These are phyloP conservation scores for Phyto melanocephala DNA, from an alignment of 2,888 invertebrate species.

Conservation along the genomic window DNA sequence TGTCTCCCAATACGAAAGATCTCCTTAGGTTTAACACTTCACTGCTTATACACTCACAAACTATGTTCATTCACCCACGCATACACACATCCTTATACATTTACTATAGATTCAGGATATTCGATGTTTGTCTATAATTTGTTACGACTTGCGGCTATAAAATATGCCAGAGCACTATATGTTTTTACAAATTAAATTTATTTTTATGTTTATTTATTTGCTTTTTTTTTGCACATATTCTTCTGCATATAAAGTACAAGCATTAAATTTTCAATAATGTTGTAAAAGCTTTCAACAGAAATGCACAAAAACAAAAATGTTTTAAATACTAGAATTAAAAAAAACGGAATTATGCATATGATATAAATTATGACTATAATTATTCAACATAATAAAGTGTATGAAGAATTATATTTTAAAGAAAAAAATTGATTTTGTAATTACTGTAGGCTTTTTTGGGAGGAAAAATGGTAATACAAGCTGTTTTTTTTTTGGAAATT, in stretches of 20 bases:
- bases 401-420: background rate
- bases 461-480: too few species aligned
- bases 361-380: slow-evolving; percentile 37
- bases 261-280: slow-evolving; percentile 51
- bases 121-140: slow-evolving; percentile 65
- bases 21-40: background rate
- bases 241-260: slow-evolving; percentile 25
- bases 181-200: slow-evolving; percentile 64
- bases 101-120: slow-evolving; percentile 42
- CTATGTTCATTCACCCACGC: background rate
- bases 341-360: background rate
- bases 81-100: background rate
- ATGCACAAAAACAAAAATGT: slow-evolving; percentile 3
- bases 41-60: background rate
- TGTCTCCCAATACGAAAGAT: too few species aligned
- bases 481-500: too few species aligned
- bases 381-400: background rate
- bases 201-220: slow-evolving; percentile 20
- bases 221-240: background rate
- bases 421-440: too few species aligned
- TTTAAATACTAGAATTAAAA: background rate
- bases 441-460: too few species aligned
- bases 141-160: slow-evolving; percentile 63
- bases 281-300: slow-evolving; percentile 54
- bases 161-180: slow-evolving; percentile 62